A percentile compares a stretch with the other conserved stretches of the same genome.
These are phyloP conservation scores for Pygmarrhopalites habei DNA, from an alignment of 1,140 invertebrate genomes.

Conservation along the genomic window DNA sequence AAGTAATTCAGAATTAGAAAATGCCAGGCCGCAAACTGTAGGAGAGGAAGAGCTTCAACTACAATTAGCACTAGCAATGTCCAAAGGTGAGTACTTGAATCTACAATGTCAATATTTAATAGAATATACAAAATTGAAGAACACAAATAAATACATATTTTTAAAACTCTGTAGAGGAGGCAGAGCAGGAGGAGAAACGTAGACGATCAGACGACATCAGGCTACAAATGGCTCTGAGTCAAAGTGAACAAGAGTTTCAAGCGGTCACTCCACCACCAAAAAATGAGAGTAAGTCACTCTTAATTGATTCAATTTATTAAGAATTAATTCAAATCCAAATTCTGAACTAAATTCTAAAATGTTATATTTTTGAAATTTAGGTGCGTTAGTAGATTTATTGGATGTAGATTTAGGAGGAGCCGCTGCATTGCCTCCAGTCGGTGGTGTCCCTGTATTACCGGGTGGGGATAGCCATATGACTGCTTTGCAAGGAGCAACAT, in stretches of 20 bases:
- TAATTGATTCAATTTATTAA: neutral
- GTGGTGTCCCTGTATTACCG: no score
- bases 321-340: neutral
- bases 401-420: slow-evolving; percentile 62
- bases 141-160: no score
- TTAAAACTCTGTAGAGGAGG: no score
- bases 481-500: no score
- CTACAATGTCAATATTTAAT: no score
- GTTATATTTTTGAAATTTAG: neutral
- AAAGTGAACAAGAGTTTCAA: slow-evolving; percentile 78
- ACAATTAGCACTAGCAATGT: slow-evolving; percentile 96
- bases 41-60: slow-evolving; percentile 97
- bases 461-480: no score
- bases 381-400: slow-evolving; percentile 62
- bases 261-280: neutral
- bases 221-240: slow-evolving; percentile 84
- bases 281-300: neutral
- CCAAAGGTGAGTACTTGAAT: no score
- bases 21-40: slow-evolving; percentile 85
- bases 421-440: slow-evolving; percentile 27
- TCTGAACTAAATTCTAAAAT: neutral
- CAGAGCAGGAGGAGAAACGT: slow-evolving; percentile 90
- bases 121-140: no score
- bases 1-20: slow-evolving; percentile 69
- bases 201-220: slow-evolving; percentile 87